Conservation (phyloP, 1,140 invertebrate genomes). For the Eulimnadia texana region DNA sequence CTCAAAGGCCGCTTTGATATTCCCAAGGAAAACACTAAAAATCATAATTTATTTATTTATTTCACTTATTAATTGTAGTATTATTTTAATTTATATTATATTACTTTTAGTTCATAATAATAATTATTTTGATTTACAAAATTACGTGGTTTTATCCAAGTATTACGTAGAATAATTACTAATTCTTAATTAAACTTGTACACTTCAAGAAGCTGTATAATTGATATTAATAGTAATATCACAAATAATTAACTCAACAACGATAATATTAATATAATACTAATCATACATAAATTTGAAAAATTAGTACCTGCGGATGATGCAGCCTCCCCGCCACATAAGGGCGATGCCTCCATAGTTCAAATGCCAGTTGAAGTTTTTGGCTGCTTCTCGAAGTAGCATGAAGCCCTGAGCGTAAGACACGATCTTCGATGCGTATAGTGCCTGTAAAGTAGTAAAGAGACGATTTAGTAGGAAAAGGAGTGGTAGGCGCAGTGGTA, state of each 20-base stretch:
- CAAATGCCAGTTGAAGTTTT: conserved; percentile 79
- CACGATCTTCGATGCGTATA: conserved; percentile 97
- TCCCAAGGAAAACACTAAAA: conserved; percentile 77
- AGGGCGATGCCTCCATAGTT: conserved; percentile 96
- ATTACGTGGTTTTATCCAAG: background rate
- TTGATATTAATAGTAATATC: background rate
- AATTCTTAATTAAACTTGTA: background rate
- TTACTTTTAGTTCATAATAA: too few species aligned
- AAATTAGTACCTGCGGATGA: conserved; percentile 65
- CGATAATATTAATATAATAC: conserved; percentile 8
- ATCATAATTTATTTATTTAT: too few species aligned
- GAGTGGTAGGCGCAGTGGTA: background rate
- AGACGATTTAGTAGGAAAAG: conserved; percentile 16
- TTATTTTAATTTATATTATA: too few species aligned
- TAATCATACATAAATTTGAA: conserved; percentile 7
- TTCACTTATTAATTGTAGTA: too few species aligned
- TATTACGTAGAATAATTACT: background rate
- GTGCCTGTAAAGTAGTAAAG: conserved; percentile 42
- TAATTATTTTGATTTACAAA: too few species aligned
- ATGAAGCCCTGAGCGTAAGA: conserved; percentile 99
- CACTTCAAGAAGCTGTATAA: background rate
- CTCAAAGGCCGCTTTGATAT: conserved; percentile 92
- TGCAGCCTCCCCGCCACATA: conserved; percentile 99
- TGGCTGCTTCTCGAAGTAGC: conserved; percentile 86
- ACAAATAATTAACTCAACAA: background rate